Evolutionary conservation across 2,888 invertebrate species (phyloP).

Genomic region (Leucophenga montana): DNA sequence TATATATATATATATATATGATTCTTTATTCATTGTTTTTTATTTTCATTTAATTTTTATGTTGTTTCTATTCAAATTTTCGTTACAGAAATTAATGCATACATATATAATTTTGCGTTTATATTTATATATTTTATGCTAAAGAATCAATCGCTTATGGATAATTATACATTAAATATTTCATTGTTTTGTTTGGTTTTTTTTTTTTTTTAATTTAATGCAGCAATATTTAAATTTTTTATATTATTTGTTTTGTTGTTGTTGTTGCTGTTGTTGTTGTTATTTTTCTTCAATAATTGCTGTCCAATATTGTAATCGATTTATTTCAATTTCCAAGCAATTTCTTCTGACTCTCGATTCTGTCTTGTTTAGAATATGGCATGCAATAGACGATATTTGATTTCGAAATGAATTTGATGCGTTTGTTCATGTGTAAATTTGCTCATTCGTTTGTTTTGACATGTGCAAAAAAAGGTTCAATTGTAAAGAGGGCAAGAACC

Average conservation of each 20-base stretch:
- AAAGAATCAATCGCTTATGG: slow-evolving; percentile 3
- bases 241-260: neutral
- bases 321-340: neutral
- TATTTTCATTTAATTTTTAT: neutral
- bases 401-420: too few species aligned
- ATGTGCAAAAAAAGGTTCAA: too few species aligned
- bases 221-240: too few species aligned
- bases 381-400: neutral
- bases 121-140: neutral
- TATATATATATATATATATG: too few species aligned
- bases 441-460: too few species aligned
- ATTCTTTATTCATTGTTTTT: neutral
- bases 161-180: slow-evolving; percentile 1
- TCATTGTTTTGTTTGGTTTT: slow-evolving; percentile 3
- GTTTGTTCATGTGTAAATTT: too few species aligned
- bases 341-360: neutral
- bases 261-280: neutral
- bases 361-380: neutral
- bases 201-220: neutral
- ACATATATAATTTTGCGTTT: neutral
- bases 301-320: neutral
- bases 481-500: too few species aligned
- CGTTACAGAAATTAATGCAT: neutral
- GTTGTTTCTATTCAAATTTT: neutral
- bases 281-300: neutral